Evolutionary conservation across 2,888 invertebrate species (phyloP), one percentile per base, ranked within the genome.

Genomic region (Euzetes globulus): DNA sequence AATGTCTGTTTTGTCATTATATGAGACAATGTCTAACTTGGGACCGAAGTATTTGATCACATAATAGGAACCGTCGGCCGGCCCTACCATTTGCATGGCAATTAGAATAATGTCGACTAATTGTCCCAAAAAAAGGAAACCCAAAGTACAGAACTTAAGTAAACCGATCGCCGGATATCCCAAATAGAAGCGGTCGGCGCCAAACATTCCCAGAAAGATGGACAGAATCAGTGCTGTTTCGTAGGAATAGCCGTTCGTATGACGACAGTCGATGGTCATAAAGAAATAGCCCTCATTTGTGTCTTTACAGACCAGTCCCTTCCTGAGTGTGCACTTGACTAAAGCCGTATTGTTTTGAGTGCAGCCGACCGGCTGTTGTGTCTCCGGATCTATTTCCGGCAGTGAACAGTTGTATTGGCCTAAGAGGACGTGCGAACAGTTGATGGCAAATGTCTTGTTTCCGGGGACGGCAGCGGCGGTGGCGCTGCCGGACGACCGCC

Each of bases 201-300:
- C 99, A 85, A 99, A 94, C 92, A 97, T 95, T 37, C 99, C 99
- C 75, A 98, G 86, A 82, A 99, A 99, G 71, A 99, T 91, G 0
- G 98, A 98, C 5, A 99, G 85, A 47, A 98, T 84, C 63, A 99
- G 84, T 0, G 98, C 90, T 73, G 92, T 92, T 82, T 96, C 94
- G 81, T 94, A 89, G 2, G 91, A 91, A 82, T 95, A 94, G 25
- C 95, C 96, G 87, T 96, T 97, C 75, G 95, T 96, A 91, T 93
- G 96, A 86, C 91, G 90, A 84, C 97, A 97, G 13, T 91, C 90
- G 79, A 94, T 86, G 79, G 91, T 90, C 80, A 86, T 90, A 72
- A 87, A 88, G 82, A 96, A 97, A 19, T 89, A 89, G 45, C 89
- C 87, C 1, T 6, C 13, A 2, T 11, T 4, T 13, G 52, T 58